A percentile compares a stretch with the other conserved stretches of the same genome.
These are phyloP conservation scores for Fragum whitleyi DNA, from an alignment of 2,888 invertebrate species.

Conservation along the genomic window DNA sequence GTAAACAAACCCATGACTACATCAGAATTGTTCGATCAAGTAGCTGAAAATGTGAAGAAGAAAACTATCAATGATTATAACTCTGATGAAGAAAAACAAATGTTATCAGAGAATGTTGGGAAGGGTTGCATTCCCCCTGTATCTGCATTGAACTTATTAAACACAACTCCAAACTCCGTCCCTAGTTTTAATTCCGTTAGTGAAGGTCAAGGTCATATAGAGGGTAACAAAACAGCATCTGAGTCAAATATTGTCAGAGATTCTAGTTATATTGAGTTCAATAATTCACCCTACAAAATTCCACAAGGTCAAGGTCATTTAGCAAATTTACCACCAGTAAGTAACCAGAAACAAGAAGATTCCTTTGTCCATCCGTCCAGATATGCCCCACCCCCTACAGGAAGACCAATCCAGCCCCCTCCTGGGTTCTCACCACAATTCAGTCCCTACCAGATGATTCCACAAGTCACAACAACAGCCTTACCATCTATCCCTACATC, in stretches of 20 bases:
- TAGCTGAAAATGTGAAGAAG: conserved; percentile 48
- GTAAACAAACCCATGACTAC: conserved; percentile 28
- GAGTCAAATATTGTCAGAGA: neutral
- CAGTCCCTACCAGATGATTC: conserved; percentile 55
- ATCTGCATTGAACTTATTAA: conserved; percentile 53
- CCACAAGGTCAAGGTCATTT: conserved; percentile 20
- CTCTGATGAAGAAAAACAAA: neutral
- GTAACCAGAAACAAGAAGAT: neutral
- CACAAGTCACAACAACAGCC: conserved; percentile 15
- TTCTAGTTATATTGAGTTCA: neutral
- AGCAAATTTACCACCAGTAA: neutral
- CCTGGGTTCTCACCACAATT: conserved; percentile 54
- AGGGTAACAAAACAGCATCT: neutral
- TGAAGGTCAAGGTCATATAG: conserved; percentile 21
- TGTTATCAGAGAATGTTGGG: neutral
- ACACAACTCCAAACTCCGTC: conserved; percentile 37
- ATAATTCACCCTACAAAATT: neutral
- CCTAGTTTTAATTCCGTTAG: neutral
- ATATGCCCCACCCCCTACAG: conserved; percentile 2
- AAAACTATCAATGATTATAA: neutral
- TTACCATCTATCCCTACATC: neutral
- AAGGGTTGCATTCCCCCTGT: conserved; percentile 35
- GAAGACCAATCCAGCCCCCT: conserved; percentile 36
- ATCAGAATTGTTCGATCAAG: conserved; percentile 57
- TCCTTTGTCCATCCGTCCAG: neutral